A percentile compares a stretch with the other conserved stretches of the same genome.
These are phyloP conservation scores for Dasysyrphus tricinctus DNA, from an alignment of 2,888 invertebrate species.

Conservation along the genomic window DNA sequence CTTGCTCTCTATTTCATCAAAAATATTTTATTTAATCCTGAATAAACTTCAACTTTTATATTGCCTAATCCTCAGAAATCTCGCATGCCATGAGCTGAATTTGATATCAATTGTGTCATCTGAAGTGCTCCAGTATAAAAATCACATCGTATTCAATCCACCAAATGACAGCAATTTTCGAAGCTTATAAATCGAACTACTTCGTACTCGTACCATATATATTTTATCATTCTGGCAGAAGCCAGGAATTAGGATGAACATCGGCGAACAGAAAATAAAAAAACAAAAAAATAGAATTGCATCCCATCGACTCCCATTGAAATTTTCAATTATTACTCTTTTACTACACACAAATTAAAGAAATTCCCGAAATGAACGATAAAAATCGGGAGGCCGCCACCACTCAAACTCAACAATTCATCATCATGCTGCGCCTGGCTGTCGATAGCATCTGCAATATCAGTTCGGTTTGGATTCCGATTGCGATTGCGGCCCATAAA, in stretches of 20 bases:
- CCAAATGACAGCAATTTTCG: slow-evolving; percentile 42
- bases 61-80: neutral
- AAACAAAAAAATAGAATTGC: neutral
- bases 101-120: slow-evolving; percentile 44
- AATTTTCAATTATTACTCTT: slow-evolving; percentile 60
- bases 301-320: slow-evolving; percentile 19
- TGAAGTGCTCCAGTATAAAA: slow-evolving; percentile 46
- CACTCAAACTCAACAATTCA: slow-evolving; percentile 39
- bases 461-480: slow-evolving; percentile 27
- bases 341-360: slow-evolving; percentile 50
- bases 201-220: slow-evolving; percentile 6
- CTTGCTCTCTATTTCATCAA: neutral
- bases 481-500: neutral
- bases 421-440: neutral
- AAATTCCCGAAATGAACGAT: slow-evolving; percentile 63
- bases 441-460: slow-evolving; percentile 29
- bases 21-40: neutral
- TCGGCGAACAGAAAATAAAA: neutral
- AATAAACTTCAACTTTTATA: neutral
- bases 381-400: slow-evolving; percentile 32
- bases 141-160: slow-evolving; percentile 37
- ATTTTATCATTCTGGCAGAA: neutral
- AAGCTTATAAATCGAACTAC: slow-evolving; percentile 53
- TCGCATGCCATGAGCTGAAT: slow-evolving; percentile 5
- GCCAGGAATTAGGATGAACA: slow-evolving; percentile 4